Percentiles rank a stretch among this genome's conserved stretches.
Evolutionary conservation across 1,140 invertebrate genomes (phyloP).

Genomic region (Penaeus vannamei): DNA sequence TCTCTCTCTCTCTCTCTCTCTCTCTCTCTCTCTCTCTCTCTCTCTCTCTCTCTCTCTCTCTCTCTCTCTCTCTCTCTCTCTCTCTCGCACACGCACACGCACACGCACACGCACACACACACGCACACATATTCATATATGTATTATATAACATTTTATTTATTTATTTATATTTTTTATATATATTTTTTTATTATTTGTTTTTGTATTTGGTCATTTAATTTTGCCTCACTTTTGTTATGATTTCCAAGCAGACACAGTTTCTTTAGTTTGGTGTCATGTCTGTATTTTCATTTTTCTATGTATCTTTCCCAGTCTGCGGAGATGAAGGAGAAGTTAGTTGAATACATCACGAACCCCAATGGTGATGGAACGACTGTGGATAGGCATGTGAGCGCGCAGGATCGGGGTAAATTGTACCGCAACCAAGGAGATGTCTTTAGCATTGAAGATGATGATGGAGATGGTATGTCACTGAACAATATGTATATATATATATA

Average conservation of each 20-base stretch:
- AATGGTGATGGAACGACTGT: constrained; percentile 76
- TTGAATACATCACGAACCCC: constrained; percentile 94
- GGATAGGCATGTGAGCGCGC: constrained; percentile 72
- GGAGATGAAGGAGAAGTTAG: constrained; percentile 92
- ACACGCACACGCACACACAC: too few species aligned
- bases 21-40: too few species aligned
- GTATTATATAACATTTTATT: too few species aligned
- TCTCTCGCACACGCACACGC: too few species aligned
- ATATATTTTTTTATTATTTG: too few species aligned
- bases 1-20: too few species aligned
- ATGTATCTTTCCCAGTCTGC: constrained; percentile 81
- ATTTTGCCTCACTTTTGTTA: not conserved
- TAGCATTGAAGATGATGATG: constrained; percentile 94
- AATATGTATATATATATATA: too few species aligned
- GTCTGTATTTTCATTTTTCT: constrained; percentile 78
- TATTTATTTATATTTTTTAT: too few species aligned
- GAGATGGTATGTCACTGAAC: constrained; percentile 72
- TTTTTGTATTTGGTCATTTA: too few species aligned
- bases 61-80: too few species aligned
- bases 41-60: too few species aligned
- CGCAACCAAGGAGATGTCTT: constrained; percentile 93
- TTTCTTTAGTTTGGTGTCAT: constrained; percentile 68
- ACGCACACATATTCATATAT: too few species aligned
- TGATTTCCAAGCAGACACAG: not conserved
- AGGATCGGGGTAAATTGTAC: constrained; percentile 88